These are phyloP conservation scores for Apotomis capreana DNA, from an alignment of 2,888 invertebrate genomes.

Conservation along the genomic window DNA sequence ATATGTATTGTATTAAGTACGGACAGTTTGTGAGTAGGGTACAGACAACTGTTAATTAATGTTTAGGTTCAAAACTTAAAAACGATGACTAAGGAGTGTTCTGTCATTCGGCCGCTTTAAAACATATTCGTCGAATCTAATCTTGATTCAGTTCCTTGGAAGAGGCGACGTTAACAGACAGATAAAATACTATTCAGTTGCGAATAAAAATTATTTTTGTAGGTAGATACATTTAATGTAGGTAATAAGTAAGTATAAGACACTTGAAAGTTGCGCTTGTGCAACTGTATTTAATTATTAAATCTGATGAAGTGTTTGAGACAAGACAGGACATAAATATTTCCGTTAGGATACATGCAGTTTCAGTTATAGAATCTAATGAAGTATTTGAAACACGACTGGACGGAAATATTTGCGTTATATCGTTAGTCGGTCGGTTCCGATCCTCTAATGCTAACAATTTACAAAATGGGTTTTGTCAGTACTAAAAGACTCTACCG, in stretches of 20 bases:
- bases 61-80: neutral
- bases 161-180: slow-evolving; percentile 20
- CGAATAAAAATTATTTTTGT: neutral
- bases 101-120: neutral
- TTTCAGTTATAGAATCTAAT: too few relatives aligned
- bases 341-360: too few relatives aligned
- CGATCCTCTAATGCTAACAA: neutral
- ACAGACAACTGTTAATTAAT: too few relatives aligned
- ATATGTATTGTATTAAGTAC: too few relatives aligned
- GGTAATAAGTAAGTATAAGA: neutral
- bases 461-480: neutral
- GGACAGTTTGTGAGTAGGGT: too few relatives aligned
- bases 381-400: too few relatives aligned
- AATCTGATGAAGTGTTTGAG: too few relatives aligned
- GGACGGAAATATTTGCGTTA: neutral
- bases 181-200: neutral
- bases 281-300: too few relatives aligned
- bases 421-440: neutral
- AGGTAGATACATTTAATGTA: neutral
- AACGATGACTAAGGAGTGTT: slow-evolving; percentile 19
- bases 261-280: too few relatives aligned
- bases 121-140: slow-evolving; percentile 28
- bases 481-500: neutral
- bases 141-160: slow-evolving; percentile 28
- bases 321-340: too few relatives aligned